Evolutionary conservation across 2,888 invertebrate genomes (phyloP).

Genomic region (Formica aserva): DNA sequence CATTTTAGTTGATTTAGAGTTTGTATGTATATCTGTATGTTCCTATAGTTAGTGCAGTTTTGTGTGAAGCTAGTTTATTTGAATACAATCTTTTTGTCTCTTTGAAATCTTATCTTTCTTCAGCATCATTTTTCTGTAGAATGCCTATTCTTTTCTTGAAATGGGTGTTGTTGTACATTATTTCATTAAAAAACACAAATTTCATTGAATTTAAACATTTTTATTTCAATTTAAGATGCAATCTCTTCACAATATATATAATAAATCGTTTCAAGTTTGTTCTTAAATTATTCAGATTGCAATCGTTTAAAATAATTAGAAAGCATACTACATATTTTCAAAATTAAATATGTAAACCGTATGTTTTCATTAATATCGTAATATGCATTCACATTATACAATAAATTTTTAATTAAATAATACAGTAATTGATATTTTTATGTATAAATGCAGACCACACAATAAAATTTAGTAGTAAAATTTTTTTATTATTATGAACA

Average conservation of each 20-base stretch:
- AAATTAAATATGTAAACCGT: conserved; percentile 10
- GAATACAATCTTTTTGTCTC: not conserved
- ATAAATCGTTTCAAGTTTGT: conserved; percentile 63
- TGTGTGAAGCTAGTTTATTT: not conserved
- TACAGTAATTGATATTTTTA: conserved; percentile 5
- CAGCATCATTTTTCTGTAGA: not conserved
- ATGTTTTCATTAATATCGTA: conserved; percentile 10
- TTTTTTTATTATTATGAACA: not conserved
- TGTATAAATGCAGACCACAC: not conserved
- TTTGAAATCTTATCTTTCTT: conserved; percentile 34
- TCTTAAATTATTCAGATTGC: conserved; percentile 16
- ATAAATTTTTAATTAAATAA: conserved; percentile 15
- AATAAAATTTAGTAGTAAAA: not conserved
- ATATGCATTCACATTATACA: not conserved
- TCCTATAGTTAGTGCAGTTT: conserved; percentile 8
- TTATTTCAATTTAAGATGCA: not conserved
- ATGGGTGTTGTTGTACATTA: conserved; percentile 23
- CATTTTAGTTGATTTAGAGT: not conserved
- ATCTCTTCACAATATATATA: not conserved
- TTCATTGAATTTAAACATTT: conserved; percentile 10
- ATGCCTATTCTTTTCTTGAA: not conserved
- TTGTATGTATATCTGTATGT: conserved; percentile 22
- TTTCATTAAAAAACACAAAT: not conserved
- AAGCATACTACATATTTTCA: conserved; percentile 26
- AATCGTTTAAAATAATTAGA: conserved; percentile 18